Conservation (phyloP, 2,888 invertebrate genomes). For the Blastobasis lacticolella region DNA sequence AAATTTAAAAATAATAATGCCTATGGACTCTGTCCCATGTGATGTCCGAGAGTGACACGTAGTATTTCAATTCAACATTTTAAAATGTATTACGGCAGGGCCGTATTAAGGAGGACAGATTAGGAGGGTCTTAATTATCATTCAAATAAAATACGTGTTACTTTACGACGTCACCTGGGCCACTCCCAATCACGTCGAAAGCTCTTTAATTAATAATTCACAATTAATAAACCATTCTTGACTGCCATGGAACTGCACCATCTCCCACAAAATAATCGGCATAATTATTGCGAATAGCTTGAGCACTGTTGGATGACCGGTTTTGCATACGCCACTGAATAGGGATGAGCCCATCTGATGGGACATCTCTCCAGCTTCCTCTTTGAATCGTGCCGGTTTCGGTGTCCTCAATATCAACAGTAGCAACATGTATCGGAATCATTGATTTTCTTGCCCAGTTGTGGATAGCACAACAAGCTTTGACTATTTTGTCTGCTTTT, state of each 20-base stretch:
- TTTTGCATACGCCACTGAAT: background rate
- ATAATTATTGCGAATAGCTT: background rate
- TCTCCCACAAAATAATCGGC: conserved; percentile 2
- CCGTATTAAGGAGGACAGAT: too few species aligned
- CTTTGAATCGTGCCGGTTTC: conserved; percentile 3
- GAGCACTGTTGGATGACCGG: background rate
- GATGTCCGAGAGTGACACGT: conserved; percentile 2
- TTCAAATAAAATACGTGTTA: too few species aligned
- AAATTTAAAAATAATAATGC: too few species aligned
- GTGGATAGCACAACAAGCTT: conserved; percentile 13
- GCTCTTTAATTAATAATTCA: too few species aligned
- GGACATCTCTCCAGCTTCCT: conserved; percentile 7
- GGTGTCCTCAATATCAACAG: conserved; percentile 3
- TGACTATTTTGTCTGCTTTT: conserved; percentile 14
- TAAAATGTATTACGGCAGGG: too few species aligned
- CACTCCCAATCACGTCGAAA: too few species aligned
- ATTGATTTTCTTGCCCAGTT: conserved; percentile 13
- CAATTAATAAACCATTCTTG: conserved; percentile 1
- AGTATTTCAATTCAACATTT: conserved; percentile 6
- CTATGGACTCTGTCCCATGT: too few species aligned
- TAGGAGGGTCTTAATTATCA: too few species aligned
- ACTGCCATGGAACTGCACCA: conserved; percentile 1
- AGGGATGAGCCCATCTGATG: conserved; percentile 8
- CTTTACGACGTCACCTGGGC: too few species aligned
- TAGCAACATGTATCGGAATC: conserved; percentile 16